These are phyloP conservation scores for Typhlichthys subterraneus DNA, from an alignment of 2,797 vertebrate species.

Conservation along the genomic window DNA sequence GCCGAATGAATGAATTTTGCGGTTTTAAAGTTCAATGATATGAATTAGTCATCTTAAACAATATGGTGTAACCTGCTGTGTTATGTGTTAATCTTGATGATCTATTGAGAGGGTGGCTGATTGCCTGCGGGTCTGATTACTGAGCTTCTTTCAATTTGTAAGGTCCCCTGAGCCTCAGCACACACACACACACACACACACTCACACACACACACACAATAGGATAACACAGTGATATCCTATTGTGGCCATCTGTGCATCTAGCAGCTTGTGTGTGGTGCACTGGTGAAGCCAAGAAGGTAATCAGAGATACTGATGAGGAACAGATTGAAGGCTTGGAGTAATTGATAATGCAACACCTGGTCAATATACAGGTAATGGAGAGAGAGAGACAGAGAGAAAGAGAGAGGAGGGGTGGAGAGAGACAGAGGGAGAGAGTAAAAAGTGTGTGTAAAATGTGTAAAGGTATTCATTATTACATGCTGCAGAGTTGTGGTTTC, in stretches of 20 bases:
- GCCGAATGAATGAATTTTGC: conserved; percentile 24
- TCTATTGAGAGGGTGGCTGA: conserved; percentile 37
- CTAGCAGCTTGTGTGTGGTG: conserved; percentile 38
- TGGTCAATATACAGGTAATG: conserved; percentile 25
- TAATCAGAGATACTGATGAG: conserved; percentile 50
- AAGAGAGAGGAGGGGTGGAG: neutral
- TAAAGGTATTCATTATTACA: no score
- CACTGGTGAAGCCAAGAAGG: conserved; percentile 37
- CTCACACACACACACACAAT: conserved; percentile 21
- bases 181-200: no score
- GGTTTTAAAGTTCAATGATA: conserved; percentile 4
- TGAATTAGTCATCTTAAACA: conserved; percentile 32
- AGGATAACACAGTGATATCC: conserved; percentile 16
- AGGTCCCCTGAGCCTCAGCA: conserved; percentile 34
- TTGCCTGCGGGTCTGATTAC: conserved; percentile 49
- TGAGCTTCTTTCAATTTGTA: conserved; percentile 43
- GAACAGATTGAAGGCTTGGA: conserved; percentile 42
- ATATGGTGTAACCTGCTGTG: conserved; percentile 35
- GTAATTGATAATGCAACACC: conserved; percentile 47
- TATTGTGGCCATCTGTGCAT: conserved; percentile 22
- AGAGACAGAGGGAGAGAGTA: neutral
- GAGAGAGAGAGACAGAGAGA: no score
- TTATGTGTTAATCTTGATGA: conserved; percentile 36
- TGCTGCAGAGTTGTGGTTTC: no score
- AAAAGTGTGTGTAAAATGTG: no score